A percentile compares a stretch with the other conserved stretches of the same genome.
Conservation (phyloP, 2,888 invertebrate species). For the Dioctria rufipes region DNA sequence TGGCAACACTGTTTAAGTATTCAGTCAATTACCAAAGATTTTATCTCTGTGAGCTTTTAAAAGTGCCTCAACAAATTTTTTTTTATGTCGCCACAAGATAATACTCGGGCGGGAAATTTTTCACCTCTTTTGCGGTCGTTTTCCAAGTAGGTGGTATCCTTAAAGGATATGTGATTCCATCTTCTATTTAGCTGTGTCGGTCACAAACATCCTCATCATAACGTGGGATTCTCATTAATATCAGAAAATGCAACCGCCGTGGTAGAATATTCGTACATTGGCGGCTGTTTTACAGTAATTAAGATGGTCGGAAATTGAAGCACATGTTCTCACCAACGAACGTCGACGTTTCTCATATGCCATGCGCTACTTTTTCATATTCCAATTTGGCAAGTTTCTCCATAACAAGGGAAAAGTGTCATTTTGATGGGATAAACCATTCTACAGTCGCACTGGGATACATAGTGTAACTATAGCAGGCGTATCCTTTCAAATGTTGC, state of each 20-base stretch:
- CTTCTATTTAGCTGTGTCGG: slow-evolving; percentile 32
- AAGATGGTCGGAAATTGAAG: slow-evolving; percentile 47
- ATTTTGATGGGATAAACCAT: neutral
- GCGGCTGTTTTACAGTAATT: slow-evolving; percentile 42
- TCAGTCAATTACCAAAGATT: slow-evolving; percentile 46
- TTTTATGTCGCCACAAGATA: slow-evolving; percentile 36
- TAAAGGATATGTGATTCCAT: slow-evolving; percentile 1
- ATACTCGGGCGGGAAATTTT: slow-evolving; percentile 36
- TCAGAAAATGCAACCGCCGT: slow-evolving; percentile 33
- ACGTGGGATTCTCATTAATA: slow-evolving; percentile 35
- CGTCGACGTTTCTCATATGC: neutral
- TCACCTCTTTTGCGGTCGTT: slow-evolving; percentile 28
- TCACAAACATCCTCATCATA: slow-evolving; percentile 18
- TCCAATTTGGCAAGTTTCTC: slow-evolving; percentile 38
- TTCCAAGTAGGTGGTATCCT: slow-evolving; percentile 1
- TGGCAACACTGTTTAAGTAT: slow-evolving; percentile 30
- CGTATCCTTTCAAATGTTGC: slow-evolving; percentile 18
- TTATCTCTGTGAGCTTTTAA: slow-evolving; percentile 28
- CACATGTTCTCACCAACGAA: slow-evolving; percentile 1
- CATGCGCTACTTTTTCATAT: slow-evolving; percentile 33
- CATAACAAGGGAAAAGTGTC: slow-evolving; percentile 47
- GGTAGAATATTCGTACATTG: slow-evolving; percentile 28
- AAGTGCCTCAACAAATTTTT: slow-evolving; percentile 31
- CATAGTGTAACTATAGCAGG: slow-evolving; percentile 1
- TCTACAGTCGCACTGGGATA: neutral